Conservation (phyloP, 2,888 invertebrate species). For the Subacronicta megacephala region DNA sequence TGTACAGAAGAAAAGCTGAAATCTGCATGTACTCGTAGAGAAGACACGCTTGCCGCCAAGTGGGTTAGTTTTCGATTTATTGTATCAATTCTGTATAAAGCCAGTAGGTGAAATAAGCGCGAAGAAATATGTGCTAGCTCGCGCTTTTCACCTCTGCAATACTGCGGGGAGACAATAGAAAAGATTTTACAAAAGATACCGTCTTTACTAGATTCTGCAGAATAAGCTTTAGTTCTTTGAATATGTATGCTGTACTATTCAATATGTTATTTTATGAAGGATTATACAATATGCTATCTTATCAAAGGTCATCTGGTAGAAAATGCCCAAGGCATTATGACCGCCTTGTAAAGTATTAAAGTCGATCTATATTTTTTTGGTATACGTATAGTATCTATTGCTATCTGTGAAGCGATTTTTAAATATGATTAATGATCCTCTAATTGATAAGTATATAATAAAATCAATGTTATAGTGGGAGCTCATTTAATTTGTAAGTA, state of each 20-base stretch:
- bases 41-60: slow-evolving; percentile 54
- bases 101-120: slow-evolving; percentile 55
- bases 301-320: no score
- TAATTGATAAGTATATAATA: no score
- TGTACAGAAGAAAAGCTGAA: slow-evolving; percentile 74
- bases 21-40: slow-evolving; percentile 71
- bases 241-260: neutral
- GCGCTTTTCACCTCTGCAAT: slow-evolving; percentile 41
- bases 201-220: slow-evolving; percentile 13
- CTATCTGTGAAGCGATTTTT: no score
- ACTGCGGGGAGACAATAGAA: slow-evolving; percentile 42
- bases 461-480: no score
- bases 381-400: no score
- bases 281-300: no score
- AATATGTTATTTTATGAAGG: neutral
- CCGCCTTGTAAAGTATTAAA: no score
- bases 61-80: slow-evolving; percentile 76
- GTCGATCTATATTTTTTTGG: no score
- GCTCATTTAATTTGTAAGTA: no score
- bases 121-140: slow-evolving; percentile 48
- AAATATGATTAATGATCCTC: no score
- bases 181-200: slow-evolving; percentile 34
- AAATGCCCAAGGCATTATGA: no score
- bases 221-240: neutral
- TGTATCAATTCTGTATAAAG: slow-evolving; percentile 75